Evolutionary conservation across 2,113 vertebrate genomes (phyloP).

Genomic region (Zosterops japonicus): DNA sequence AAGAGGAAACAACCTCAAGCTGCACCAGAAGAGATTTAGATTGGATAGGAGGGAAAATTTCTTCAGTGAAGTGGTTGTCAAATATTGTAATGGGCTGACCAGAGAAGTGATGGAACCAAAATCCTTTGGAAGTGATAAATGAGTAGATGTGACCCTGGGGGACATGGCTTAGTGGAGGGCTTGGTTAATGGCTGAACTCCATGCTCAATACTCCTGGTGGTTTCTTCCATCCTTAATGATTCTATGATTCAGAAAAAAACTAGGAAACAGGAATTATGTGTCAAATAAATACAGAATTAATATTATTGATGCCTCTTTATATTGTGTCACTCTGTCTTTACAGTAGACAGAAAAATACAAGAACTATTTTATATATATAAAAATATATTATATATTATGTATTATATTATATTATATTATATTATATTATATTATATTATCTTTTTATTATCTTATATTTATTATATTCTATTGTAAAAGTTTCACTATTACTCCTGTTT

Average conservation of each 20-base stretch:
- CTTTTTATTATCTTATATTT: too few species aligned
- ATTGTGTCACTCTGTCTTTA: background rate
- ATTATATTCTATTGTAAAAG: background rate
- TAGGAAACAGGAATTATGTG: rapidly evolving
- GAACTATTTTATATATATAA: too few species aligned
- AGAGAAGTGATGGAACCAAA: background rate
- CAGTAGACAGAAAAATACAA: background rate
- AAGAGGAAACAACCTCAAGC: background rate
- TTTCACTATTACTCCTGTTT: background rate
- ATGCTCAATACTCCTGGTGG: too few species aligned
- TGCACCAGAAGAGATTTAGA: background rate
- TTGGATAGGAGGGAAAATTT: background rate
- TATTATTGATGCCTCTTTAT: background rate
- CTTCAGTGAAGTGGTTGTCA: background rate
- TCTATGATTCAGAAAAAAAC: background rate
- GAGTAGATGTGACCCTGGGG: background rate
- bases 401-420: too few species aligned
- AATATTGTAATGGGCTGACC: background rate
- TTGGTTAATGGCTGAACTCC: rapidly evolving
- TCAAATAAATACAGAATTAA: background rate
- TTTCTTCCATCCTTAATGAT: background rate
- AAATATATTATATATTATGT: too few species aligned
- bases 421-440: too few species aligned
- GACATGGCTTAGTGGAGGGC: background rate
- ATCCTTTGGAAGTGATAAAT: background rate